A percentile compares a stretch with the other conserved stretches of the same genome.
Conservation (phyloP, 2,797 vertebrate genomes). For the Tamandua tetradactyla region DNA sequence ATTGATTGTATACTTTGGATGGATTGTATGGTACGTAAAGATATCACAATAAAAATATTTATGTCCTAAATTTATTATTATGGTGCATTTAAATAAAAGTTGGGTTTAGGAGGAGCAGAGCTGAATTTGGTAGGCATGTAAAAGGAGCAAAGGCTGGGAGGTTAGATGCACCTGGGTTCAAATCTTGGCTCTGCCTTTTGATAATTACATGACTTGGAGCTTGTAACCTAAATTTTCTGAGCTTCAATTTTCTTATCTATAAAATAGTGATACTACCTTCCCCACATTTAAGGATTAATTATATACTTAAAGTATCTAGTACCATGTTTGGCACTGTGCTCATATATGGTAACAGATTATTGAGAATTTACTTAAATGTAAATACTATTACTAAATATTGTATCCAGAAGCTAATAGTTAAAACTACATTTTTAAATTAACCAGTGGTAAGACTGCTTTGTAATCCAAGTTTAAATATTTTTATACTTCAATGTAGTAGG, state of each 20-base stretch:
- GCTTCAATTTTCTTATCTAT: background rate
- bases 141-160: background rate
- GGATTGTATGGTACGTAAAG: too few species aligned
- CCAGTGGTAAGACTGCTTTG: background rate
- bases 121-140: too few species aligned
- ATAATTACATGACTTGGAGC: conserved; percentile 1
- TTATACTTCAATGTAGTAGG: background rate
- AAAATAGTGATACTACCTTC: background rate
- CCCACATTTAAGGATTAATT: background rate
- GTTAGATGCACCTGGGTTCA: background rate
- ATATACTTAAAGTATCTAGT: background rate
- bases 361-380: background rate
- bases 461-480: conserved; percentile 4
- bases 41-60: too few species aligned
- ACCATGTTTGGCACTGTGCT: background rate
- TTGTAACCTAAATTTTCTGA: background rate
- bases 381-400: background rate
- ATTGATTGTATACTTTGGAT: too few species aligned
- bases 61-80: conserved; percentile 17
- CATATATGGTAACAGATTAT: background rate
- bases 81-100: background rate
- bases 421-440: background rate
- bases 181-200: conserved; percentile 4
- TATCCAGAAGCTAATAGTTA: conserved; percentile 34
- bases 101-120: background rate